Base-by-base conservation (phyloP, 1,140 invertebrate genomes). In the Drosophila asahinai region DNA sequence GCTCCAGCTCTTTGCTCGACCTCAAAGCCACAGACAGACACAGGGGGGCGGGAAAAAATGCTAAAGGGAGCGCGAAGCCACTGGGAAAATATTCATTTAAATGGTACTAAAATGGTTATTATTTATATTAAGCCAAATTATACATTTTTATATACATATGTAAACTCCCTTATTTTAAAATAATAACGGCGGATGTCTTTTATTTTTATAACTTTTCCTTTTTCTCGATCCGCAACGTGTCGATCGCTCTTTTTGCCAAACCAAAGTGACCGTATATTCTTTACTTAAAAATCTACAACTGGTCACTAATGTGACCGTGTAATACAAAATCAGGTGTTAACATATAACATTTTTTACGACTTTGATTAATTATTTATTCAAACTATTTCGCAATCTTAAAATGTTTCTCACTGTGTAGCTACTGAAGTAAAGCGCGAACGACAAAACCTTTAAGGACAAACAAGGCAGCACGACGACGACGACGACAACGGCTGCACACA, bases 361-460 rank as follows among this genome's bases (percentile, higher is more conserved):
- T 22, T 15, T 15, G 15, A 19, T 14, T 0, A 54, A 19, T 19
- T 55, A 19, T 36, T 54, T 5, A 9, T 19, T 36, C 1, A 4
- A 19, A 3, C 2, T 51, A n/a, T 5, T 9, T 49, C 0, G 1
- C 9, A 17, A 52, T 14, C 0, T 14, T 2, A 33, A 5, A 1
- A 4, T 19, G 0, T 40, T 64, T 65, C 43, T 65, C 9, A 3
- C 27, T 0, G 27, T 65, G 40, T 15, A 45, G 15, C 36, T 17
- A 17, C 27, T n/a, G 40, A 45, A 45, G 49, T 48, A 68, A 40
- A 47, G 27, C 40, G 48, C 36, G 64, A 36, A 60, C 14, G 70
- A 52, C 75, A 70, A 40, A 57, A 78, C 74, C 74, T 78, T 87
- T 76, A 77, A 83, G 77, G 83, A 72, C 83, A 83, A 82, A 71